Evolutionary conservation across 1,140 invertebrate genomes (phyloP).

Genomic region (Procambarus clarkii): DNA sequence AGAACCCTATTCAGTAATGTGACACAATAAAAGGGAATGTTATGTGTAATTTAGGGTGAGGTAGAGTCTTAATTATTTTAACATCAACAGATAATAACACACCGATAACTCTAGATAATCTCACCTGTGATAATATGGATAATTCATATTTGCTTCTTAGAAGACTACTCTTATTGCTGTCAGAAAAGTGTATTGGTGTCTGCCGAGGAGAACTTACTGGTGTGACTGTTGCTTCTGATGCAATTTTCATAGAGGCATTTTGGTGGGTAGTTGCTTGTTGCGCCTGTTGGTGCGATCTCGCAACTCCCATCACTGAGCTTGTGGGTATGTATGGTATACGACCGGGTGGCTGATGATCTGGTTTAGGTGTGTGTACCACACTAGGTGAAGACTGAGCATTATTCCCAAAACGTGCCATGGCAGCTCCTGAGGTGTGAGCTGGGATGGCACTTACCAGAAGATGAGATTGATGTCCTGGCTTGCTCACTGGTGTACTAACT

Average conservation of each 20-base stretch:
- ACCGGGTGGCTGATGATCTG: too few relatives aligned
- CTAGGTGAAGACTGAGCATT: background rate
- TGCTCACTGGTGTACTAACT: background rate
- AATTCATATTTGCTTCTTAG: background rate
- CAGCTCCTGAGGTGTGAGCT: background rate
- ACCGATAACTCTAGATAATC: too few relatives aligned
- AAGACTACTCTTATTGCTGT: background rate
- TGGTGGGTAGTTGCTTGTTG: background rate
- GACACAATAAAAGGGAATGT: too few relatives aligned
- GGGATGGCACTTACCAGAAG: background rate
- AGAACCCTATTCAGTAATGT: too few relatives aligned
- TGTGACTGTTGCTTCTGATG: background rate
- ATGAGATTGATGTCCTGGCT: constrained; percentile 3
- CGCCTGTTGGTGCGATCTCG: background rate
- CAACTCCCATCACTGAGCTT: background rate
- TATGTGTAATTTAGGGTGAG: too few relatives aligned
- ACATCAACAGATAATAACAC: too few relatives aligned
- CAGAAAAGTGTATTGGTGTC: background rate
- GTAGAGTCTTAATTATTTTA: too few relatives aligned
- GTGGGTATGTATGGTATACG: too few relatives aligned
- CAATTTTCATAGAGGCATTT: background rate
- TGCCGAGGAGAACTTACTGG: background rate
- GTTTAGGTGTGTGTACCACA: background rate
- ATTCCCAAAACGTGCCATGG: background rate
- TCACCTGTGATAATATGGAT: too few relatives aligned